Percentiles rank a stretch among this genome's conserved stretches.
Conservation (phyloP, 2,113 vertebrate species). For the Neotoma lepida region DNA sequence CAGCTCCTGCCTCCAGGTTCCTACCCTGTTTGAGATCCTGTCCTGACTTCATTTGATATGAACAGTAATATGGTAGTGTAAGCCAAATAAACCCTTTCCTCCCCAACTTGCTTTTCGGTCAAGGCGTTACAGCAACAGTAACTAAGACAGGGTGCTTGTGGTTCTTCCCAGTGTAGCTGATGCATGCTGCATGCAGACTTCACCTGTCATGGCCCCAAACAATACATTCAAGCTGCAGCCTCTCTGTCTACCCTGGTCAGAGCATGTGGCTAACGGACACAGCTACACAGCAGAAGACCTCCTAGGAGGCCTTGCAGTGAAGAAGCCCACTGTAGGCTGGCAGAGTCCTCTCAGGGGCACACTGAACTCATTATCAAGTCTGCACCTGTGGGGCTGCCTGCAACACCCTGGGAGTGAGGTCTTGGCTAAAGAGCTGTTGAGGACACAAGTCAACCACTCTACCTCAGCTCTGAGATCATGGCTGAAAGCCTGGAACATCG, state of each 20-base stretch:
- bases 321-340: background rate
- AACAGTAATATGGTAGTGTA: background rate
- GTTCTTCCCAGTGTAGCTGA: background rate
- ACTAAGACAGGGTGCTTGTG: background rate
- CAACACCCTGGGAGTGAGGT: background rate
- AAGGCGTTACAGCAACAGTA: background rate
- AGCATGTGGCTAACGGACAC: background rate
- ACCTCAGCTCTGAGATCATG: background rate
- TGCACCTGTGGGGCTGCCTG: too few species aligned
- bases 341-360: background rate
- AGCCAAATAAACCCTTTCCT: background rate
- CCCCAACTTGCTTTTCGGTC: background rate
- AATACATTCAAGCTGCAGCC: background rate
- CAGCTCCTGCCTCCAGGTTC: background rate
- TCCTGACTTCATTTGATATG: background rate
- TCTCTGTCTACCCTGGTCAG: background rate
- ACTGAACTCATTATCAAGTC: background rate
- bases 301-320: background rate
- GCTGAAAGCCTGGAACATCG: accelerated
- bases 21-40: background rate
- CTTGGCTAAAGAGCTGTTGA: background rate
- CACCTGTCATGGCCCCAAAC: background rate
- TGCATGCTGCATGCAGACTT: accelerated
- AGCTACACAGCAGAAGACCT: background rate
- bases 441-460: background rate